Evolutionary conservation across 2,888 invertebrate species (phyloP).

Genomic region (Synanthedon formicaeformis): DNA sequence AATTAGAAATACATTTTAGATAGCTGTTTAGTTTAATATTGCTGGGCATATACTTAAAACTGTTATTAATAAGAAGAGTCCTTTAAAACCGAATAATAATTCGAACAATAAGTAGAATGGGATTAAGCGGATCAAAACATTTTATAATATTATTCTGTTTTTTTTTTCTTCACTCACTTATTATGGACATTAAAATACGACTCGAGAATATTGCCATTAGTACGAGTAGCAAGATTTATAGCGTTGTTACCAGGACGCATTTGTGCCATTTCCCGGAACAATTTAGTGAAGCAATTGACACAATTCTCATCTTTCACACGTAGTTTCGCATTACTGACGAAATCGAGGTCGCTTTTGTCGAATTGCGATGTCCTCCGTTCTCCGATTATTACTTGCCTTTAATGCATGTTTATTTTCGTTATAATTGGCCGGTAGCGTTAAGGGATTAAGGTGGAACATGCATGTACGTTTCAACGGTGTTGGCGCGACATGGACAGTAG

Average conservation of each 20-base stretch:
- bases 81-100: too few species aligned
- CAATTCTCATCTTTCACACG: conserved; percentile 42
- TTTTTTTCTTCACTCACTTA: too few species aligned
- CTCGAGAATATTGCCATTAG: conserved; percentile 1
- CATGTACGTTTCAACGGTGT: conserved; percentile 14
- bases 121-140: too few species aligned
- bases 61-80: too few species aligned
- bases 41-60: too few species aligned
- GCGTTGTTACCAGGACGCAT: conserved; percentile 6
- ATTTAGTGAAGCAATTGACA: conserved; percentile 31
- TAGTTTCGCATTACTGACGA: conserved; percentile 20
- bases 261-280: conserved; percentile 36
- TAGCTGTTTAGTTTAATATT: too few species aligned
- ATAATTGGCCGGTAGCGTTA: neutral
- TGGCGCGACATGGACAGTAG: conserved; percentile 25
- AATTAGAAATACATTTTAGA: too few species aligned
- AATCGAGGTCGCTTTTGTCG: conserved; percentile 37
- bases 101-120: too few species aligned
- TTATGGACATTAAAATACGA: neutral
- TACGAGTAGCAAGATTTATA: conserved; percentile 3
- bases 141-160: too few species aligned
- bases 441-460: conserved; percentile 2
- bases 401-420: neutral
- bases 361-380: conserved; percentile 32
- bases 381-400: neutral